These are phyloP conservation scores for Oryzias melastigma DNA, from an alignment of 2,113 vertebrate species.

Conservation along the genomic window DNA sequence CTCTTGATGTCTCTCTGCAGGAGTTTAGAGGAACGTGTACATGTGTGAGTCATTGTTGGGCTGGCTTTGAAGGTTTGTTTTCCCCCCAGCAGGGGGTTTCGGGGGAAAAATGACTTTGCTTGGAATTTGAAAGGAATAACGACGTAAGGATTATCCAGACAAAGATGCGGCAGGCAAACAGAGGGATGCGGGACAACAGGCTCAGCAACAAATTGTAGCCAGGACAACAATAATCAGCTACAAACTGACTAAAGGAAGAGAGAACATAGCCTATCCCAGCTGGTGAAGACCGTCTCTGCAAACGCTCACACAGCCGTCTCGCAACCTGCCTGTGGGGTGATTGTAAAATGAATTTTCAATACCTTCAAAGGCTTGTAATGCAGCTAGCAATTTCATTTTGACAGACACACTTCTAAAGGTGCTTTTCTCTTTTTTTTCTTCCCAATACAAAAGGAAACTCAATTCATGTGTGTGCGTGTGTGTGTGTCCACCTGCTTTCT, in stretches of 20 bases:
- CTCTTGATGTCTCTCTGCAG: conserved; percentile 55
- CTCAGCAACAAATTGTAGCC: conserved; percentile 34
- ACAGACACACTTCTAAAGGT: conserved; percentile 64
- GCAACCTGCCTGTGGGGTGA: conserved; percentile 47
- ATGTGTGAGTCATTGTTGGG: conserved; percentile 63
- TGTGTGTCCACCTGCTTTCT: conserved; percentile 18
- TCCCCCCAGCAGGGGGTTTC: conserved; percentile 41
- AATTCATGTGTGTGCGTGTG: conserved; percentile 11
- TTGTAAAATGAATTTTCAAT: conserved; percentile 67
- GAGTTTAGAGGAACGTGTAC: conserved; percentile 43
- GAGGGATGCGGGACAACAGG: conserved; percentile 14
- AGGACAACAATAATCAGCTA: conserved; percentile 53
- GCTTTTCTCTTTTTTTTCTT: conserved; percentile 15
- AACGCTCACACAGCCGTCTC: conserved; percentile 22
- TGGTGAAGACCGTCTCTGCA: conserved; percentile 21
- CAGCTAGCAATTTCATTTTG: conserved; percentile 67
- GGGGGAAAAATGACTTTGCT: conserved; percentile 51
- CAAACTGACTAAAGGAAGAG: conserved; percentile 46
- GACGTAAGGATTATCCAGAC: conserved; percentile 51
- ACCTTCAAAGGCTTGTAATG: conserved; percentile 68
- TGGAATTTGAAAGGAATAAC: conserved; percentile 51
- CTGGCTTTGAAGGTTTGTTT: conserved; percentile 63
- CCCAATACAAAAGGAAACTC: conserved; percentile 47
- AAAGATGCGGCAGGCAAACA: conserved; percentile 11
- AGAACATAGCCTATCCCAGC: conserved; percentile 31